These are phyloP conservation scores for Drosophila willistoni DNA, from an alignment of 1,140 invertebrate species.

Conservation along the genomic window DNA sequence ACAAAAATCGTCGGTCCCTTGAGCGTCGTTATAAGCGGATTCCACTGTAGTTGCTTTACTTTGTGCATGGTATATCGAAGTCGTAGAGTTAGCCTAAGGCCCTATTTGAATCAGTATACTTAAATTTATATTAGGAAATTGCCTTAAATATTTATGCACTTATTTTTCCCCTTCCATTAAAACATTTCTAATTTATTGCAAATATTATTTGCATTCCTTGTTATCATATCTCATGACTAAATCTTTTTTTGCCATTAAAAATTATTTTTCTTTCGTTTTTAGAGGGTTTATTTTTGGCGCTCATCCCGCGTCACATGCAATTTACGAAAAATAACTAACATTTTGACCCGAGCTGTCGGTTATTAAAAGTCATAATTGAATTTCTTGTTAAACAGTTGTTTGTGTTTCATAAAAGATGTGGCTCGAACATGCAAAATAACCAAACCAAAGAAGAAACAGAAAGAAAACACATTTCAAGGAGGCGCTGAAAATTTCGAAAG, in stretches of 20 bases:
- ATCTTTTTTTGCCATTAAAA: not conserved
- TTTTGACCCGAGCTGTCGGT: slow-evolving; percentile 66
- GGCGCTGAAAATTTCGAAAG: slow-evolving; percentile 73
- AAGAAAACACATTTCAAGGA: not conserved
- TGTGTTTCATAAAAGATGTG: slow-evolving; percentile 69
- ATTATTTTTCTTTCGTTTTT: slow-evolving; percentile 8
- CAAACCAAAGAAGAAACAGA: not conserved
- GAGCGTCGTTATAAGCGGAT: too few species aligned
- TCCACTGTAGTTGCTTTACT: too few species aligned
- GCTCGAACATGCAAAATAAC: slow-evolving; percentile 71
- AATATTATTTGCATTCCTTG: slow-evolving; percentile 1
- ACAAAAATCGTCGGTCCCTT: too few species aligned
- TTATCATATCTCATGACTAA: slow-evolving; percentile 1
- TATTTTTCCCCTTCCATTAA: not conserved
- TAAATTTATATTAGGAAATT: too few species aligned
- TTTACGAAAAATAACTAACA: slow-evolving; percentile 40
- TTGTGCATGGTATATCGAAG: too few species aligned
- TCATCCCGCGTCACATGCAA: slow-evolving; percentile 46
- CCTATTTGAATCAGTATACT: too few species aligned
- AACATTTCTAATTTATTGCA: not conserved
- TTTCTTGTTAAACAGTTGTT: slow-evolving; percentile 79
- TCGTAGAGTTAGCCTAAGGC: too few species aligned
- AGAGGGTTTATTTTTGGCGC: slow-evolving; percentile 11
- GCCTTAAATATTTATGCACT: not conserved
- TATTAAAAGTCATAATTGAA: slow-evolving; percentile 82